Conservation (phyloP, 2,797 vertebrate genomes). For the Lagocephalus sceleratus region DNA sequence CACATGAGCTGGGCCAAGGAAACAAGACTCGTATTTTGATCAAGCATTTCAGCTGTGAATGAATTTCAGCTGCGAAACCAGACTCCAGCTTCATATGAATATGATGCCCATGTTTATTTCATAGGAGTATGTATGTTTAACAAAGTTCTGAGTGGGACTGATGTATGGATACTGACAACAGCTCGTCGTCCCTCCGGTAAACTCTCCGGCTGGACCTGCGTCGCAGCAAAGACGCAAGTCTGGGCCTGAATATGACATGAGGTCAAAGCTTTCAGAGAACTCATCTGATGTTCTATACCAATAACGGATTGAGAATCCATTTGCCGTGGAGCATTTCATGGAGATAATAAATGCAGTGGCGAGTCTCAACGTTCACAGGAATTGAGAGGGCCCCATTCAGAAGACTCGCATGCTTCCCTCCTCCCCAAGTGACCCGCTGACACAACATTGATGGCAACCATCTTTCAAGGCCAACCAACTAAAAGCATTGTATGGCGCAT, state of each 20-base stretch:
- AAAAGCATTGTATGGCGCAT: conserved; percentile 61
- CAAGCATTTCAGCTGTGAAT: conserved; percentile 8
- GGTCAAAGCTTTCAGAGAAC: conserved; percentile 67
- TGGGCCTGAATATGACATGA: conserved; percentile 49
- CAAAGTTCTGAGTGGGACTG: conserved; percentile 54
- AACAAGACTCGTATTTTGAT: neutral
- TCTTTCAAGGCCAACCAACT: conserved; percentile 66
- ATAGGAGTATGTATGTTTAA: conserved; percentile 71
- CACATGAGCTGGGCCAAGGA: too few species aligned
- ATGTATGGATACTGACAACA: conserved; percentile 70
- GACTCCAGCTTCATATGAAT: conserved; percentile 32
- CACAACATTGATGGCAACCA: conserved; percentile 65
- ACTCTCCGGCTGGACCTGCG: conserved; percentile 39
- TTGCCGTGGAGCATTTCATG: conserved; percentile 67
- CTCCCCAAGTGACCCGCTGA: conserved; percentile 54
- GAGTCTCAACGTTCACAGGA: conserved; percentile 29
- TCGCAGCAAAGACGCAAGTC: neutral
- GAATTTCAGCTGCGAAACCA: conserved; percentile 36
- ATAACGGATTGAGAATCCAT: conserved; percentile 63
- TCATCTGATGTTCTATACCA: conserved; percentile 61
- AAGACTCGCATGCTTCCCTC: conserved; percentile 28
- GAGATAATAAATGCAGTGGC: conserved; percentile 44
- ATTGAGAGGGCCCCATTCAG: conserved; percentile 26
- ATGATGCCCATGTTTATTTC: conserved; percentile 66
- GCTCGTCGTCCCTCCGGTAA: conserved; percentile 60